phyloP scores from a whole-genome alignment of 1,140 invertebrate species.

The Cydia fagiglandana region DNA sequence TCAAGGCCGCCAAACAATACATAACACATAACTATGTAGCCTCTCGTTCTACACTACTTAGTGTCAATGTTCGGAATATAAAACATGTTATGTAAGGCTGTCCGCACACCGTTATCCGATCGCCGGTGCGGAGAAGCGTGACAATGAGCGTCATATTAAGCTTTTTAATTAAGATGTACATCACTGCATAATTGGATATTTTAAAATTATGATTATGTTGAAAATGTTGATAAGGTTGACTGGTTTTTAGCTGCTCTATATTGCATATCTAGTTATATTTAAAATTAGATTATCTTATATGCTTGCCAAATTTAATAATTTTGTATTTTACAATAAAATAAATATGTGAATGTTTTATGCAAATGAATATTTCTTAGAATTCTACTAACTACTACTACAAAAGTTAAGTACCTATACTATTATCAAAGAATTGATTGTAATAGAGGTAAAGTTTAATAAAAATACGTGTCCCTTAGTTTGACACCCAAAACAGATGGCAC shows the following conservation, averaged over 20 bases:
- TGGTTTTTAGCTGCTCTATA: no score
- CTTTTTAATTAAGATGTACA: constrained; percentile 32
- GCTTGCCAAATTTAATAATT: no score
- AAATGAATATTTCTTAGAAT: no score
- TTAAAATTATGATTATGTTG: constrained; percentile 34
- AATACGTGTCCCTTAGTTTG: no score
- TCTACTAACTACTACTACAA: no score
- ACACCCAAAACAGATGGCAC: no score
- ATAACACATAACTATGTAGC: constrained; percentile 47
- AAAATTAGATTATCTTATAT: no score
- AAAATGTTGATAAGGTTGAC: not conserved
- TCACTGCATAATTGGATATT: constrained; percentile 28
- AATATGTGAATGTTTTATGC: no score
- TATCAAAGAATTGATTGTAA: not conserved
- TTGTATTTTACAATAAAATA: no score
- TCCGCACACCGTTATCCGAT: constrained; percentile 20
- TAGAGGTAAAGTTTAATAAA: no score
- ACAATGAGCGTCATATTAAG: constrained; percentile 15
- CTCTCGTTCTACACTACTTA: constrained; percentile 43
- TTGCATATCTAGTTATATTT: no score
- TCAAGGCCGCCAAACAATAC: constrained; percentile 67
- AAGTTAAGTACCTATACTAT: not conserved
- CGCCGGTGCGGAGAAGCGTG: constrained; percentile 1
- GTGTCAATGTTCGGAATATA: constrained; percentile 37
- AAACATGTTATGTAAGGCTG: constrained; percentile 27